A percentile compares a stretch with the other conserved stretches of the same genome.
Conservation (phyloP, 1,140 invertebrate species). For the Nomia melanderi region DNA sequence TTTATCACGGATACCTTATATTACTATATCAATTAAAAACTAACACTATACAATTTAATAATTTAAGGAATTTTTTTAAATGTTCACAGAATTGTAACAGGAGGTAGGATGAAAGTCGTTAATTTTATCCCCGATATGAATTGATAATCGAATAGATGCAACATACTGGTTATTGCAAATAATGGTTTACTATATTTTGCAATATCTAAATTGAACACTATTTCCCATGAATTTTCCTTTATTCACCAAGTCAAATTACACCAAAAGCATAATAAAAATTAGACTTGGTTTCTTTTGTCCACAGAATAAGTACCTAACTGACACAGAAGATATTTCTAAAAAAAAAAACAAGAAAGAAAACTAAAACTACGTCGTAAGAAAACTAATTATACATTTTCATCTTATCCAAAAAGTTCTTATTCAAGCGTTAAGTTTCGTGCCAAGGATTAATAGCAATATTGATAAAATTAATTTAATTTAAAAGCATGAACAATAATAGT, state of each 20-base stretch:
- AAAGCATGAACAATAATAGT: neutral
- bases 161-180: slow-evolving; percentile 36
- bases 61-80: slow-evolving; percentile 64
- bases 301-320: slow-evolving; percentile 27
- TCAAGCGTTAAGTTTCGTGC: slow-evolving; percentile 19
- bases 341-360: neutral
- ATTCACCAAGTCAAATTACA: neutral
- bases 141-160: slow-evolving; percentile 43
- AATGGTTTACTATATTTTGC: slow-evolving; percentile 39
- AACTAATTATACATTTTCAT: slow-evolving; percentile 1
- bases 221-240: slow-evolving; percentile 13
- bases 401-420: slow-evolving; percentile 1
- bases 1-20: slow-evolving; percentile 53
- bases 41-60: slow-evolving; percentile 64
- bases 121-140: slow-evolving; percentile 55
- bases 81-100: slow-evolving; percentile 56
- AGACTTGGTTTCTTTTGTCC: neutral
- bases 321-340: slow-evolving; percentile 11
- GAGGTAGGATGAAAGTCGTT: slow-evolving; percentile 60
- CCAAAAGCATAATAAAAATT: slow-evolving; percentile 14
- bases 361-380: slow-evolving; percentile 21
- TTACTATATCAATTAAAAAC: slow-evolving; percentile 52
- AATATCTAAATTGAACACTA: slow-evolving; percentile 32
- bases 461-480: slow-evolving; percentile 13
- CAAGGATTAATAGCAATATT: slow-evolving; percentile 5